Base-by-base conservation (phyloP, 1,140 invertebrate genomes). In the Drusus annulatus region DNA sequence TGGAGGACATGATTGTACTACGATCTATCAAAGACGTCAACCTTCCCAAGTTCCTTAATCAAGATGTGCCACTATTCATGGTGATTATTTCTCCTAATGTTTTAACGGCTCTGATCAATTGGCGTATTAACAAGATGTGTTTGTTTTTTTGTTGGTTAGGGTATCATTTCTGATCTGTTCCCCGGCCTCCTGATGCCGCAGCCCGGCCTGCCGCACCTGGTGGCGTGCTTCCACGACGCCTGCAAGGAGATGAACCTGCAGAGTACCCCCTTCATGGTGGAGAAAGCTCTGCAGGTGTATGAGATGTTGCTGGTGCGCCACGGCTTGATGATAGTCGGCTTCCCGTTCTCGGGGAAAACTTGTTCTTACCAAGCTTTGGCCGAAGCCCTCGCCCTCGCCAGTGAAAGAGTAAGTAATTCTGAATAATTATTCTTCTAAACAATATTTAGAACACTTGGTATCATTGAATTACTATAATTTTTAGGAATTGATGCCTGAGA, bases 231-330 rank as follows among this genome's bases (percentile, higher is more conserved):
- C 0, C 86, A 88, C 45, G 91, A 94, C 84, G 93, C 93, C 15
- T 98, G 96, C 85, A 87, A 89, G 1, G 89, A 90, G 7, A 91
- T 93, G 25, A 98, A 98, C 86, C 90, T 98, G 0, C 96, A 98
- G 86, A 94, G 94, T 79, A 95, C 93, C 0, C 90, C 93, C 0
- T 94, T 94, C 88, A 98, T 98, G 86, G 87, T 98, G 69, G 94
- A 97, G 87, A 98, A 98, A 87, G 85, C 85, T 28, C 84, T 88
- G 8, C 95, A 98, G 89, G 92, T 98, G 17, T 98, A 97, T 87
- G 97, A 98, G 89, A 98, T 98, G 96, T 98, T 98, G 91, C 93
- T 97, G 51, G 96, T 98, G 0, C 91, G 96, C 31, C 96, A 98
- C 86, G 95, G 95, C 10, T 91, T 96, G 54, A 96, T 96, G 95